Evolutionary conservation across 2,113 vertebrate genomes (phyloP), one percentile per base, ranked within the genome.

Genomic region (Carassius carassius): DNA sequence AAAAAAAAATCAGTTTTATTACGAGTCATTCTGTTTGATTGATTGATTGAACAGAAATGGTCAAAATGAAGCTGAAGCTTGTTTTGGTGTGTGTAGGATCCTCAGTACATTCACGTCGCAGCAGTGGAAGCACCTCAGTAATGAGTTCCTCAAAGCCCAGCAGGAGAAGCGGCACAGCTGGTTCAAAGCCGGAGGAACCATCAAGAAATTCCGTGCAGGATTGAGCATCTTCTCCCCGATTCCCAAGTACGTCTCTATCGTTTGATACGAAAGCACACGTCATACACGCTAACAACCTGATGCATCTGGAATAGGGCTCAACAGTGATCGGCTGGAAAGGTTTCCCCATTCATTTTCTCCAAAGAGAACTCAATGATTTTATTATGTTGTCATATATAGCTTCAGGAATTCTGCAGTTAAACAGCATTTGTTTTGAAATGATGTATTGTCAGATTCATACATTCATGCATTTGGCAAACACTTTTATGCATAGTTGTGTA

Each of bases 101-200:
- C 93, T 99, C 93, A 96, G 96, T 90, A 96, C 98, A 88, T 99
- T 99, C 92, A 98, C 97, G 0, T 97, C 98, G 6, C 98, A 99
- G 93, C 98, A 99, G 95, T 99, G 98, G 98, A 98, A 99, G 90
- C 97, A 99, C 88, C 97, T 99, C 88, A 99, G 98, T 94, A 99
- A 99, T 32, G 98, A 99, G 92, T 98, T 98, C 93, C 94, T 99
- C 87, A 99, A 99, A 91, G 97, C 96, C 76, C 98, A 99, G 94
- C 98, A 99, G 90, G 98, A 99, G 92, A 99, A 99, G 91, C 94
- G 98, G 54, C 97, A 99, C 92, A 97, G 97, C 93, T 99, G 98
- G 98, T 99, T 99, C 94, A 99, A 99, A 94, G 96, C 98, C 0
- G 97, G 97, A 0, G 97, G 98, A 89, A 99, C 96, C 87, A 98